Percentiles rank a stretch among this genome's conserved stretches.
These are phyloP conservation scores for Tapera naevia DNA, from an alignment of 2,797 vertebrate species.

Conservation along the genomic window DNA sequence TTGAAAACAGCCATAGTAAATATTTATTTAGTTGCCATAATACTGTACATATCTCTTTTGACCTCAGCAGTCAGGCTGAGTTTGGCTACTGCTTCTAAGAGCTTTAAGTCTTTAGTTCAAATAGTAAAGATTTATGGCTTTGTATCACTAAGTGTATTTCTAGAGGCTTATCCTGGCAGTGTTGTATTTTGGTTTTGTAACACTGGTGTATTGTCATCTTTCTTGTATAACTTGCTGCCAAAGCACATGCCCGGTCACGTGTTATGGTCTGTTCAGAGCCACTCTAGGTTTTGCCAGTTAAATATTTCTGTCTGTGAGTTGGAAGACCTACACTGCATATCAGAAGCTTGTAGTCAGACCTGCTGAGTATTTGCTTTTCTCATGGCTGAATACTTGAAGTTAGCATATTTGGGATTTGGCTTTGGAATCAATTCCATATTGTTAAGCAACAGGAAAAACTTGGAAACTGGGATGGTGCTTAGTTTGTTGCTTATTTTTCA, in stretches of 20 bases:
- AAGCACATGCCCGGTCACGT: neutral
- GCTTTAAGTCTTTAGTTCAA: neutral
- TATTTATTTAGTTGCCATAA: conserved; percentile 53
- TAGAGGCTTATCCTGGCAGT: neutral
- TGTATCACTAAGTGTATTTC: neutral
- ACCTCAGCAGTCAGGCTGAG: neutral
- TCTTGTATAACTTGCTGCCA: conserved; percentile 3
- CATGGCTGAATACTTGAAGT: neutral
- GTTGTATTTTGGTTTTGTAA: neutral
- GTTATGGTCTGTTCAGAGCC: neutral
- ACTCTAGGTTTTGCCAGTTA: neutral
- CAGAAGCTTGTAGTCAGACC: neutral
- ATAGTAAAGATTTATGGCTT: neutral
- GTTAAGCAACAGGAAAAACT: neutral
- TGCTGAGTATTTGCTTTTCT: neutral
- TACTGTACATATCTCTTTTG: neutral
- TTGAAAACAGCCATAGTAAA: conserved; percentile 6
- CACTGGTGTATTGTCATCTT: neutral
- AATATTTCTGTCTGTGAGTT: neutral
- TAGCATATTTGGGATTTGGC: neutral
- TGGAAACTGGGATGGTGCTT: neutral
- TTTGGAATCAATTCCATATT: neutral
- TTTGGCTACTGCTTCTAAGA: neutral
- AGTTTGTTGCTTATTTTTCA: neutral
- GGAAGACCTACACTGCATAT: neutral